Base-by-base conservation (phyloP, 2,797 vertebrate genomes). In the Hipposideros larvatus region DNA sequence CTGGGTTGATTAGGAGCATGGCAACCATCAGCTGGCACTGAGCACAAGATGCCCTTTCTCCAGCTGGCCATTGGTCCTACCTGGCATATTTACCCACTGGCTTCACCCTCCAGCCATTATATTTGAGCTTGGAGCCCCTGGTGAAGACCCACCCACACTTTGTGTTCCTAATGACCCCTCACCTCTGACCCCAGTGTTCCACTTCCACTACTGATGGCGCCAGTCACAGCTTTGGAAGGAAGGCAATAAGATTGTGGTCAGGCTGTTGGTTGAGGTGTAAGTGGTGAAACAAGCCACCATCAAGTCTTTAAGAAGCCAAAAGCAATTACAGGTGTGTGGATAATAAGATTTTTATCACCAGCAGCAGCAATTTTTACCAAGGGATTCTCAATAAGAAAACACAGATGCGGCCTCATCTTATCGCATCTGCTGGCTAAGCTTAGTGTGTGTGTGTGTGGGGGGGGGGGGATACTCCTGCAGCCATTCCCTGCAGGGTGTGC, bases 31-130 rank as follows among this genome's bases (percentile, higher is more conserved):
- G 59, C 31, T 24, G 65, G 11, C 11, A 1, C 43, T 46, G 46
- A 85, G 55, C 26, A 5, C 15, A 3, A 0, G 28, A 34, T 5
- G 21, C 28, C 51, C 37, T 95, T 55, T 70, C 14, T 19, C n/a
- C 48, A 9, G 14, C 46, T 41, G 19, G 5, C 16, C n/a, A 0
- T 34, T 5, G 2, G 4, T 37, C 26, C 59, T 11, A 2, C 4
- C 37, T 2, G 28, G 55, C 6, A 0, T 21, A 6, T 15, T 3
- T 48, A 31, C 18, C 15, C 26, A 15, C 4, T 43, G 21, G 11
- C 10, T 31, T 66, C 43, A 61, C 2, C 11, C 11, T 48, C 57
- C 31, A 80, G 34, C 7, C 71, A 59, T 53, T 37, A 63, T 19
- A 0, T 34, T n/a, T 51, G 19, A 83, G 55, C 73, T 11, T 21